phyloP scores from a whole-genome alignment of 1,140 invertebrate species.

The Geopemphigus sp. region DNA sequence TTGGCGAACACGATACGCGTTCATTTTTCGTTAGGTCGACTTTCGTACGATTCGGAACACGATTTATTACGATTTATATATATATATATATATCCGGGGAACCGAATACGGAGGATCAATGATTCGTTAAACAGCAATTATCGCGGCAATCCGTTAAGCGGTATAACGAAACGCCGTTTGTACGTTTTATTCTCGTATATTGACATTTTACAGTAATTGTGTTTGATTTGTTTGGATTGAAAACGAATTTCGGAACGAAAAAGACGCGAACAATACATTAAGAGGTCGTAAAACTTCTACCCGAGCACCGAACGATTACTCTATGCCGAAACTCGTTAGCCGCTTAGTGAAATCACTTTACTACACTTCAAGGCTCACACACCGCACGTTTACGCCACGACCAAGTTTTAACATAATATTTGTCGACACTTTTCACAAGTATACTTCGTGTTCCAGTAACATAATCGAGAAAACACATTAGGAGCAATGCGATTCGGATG shows the following conservation, averaged over 20 bases:
- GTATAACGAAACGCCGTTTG: neutral
- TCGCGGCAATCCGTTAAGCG: neutral
- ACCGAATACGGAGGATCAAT: neutral
- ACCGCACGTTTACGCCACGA: neutral
- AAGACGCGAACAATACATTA: neutral
- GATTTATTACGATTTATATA: too few relatives aligned
- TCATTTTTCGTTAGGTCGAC: too few relatives aligned
- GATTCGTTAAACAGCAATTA: neutral
- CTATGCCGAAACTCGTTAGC: neutral
- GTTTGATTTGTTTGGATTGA: neutral
- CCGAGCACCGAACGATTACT: neutral
- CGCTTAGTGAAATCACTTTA: neutral
- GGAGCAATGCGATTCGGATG: neutral
- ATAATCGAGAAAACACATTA: neutral
- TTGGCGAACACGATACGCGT: too few relatives aligned
- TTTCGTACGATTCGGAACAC: too few relatives aligned
- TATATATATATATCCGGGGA: too few relatives aligned
- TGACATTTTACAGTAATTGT: neutral
- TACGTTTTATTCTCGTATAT: neutral
- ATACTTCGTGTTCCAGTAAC: neutral
- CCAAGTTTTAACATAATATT: conserved; percentile 14
- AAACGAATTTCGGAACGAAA: neutral
- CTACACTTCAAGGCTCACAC: neutral
- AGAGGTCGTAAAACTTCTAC: neutral
- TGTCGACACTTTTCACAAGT: conserved; percentile 17